phyloP scores from a whole-genome alignment of 2,113 vertebrate species.

The Trinectes maculatus region DNA sequence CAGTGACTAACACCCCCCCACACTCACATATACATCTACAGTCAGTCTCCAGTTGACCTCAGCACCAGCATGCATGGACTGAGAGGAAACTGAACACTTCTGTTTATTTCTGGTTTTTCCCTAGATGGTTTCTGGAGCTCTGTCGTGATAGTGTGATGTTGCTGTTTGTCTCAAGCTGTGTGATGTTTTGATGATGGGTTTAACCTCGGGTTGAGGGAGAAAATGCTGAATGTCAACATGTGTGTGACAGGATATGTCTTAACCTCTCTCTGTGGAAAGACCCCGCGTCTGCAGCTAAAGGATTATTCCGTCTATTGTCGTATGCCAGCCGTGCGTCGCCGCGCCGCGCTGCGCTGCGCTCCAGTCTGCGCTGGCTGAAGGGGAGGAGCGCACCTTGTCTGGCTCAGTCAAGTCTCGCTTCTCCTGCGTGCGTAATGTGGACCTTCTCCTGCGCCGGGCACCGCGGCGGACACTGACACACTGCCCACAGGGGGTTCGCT shows the following conservation, averaged over 20 bases:
- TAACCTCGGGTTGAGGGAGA: no score
- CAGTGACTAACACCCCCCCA: no score
- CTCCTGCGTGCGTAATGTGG: constrained; percentile 31
- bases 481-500: no score
- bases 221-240: no score
- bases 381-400: constrained; percentile 41
- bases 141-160: no score
- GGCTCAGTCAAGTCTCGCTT: constrained; percentile 15
- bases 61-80: no score
- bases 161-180: not conserved
- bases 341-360: constrained; percentile 7
- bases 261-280: not conserved
- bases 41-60: no score
- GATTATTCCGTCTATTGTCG: not conserved
- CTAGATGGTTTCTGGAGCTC: not conserved
- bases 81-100: no score
- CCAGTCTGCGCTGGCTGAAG: not conserved
- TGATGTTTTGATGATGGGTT: not conserved
- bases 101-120: no score
- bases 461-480: no score
- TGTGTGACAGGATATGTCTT: no score
- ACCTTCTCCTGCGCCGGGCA: not conserved
- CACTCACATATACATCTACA: no score
- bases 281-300: not conserved
- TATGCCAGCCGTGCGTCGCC: not conserved